Conservation (phyloP, 2,797 vertebrate genomes). For the Protosalanx chinensis region DNA sequence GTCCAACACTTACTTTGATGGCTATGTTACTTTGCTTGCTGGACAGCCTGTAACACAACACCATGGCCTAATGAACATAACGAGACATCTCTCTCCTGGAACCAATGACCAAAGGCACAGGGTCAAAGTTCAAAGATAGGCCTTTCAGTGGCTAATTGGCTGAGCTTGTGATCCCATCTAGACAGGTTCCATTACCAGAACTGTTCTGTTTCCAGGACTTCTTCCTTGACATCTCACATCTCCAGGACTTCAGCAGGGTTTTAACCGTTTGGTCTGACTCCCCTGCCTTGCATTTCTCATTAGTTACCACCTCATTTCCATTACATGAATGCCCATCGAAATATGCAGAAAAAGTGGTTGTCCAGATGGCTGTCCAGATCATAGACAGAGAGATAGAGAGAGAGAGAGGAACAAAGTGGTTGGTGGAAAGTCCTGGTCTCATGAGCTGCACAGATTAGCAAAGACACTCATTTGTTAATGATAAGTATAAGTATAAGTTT, state of each 20-base stretch:
- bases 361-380: no score
- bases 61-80: constrained; percentile 64
- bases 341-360: constrained; percentile 26
- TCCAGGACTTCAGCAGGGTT: constrained; percentile 22
- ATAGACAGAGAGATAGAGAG: constrained; percentile 1
- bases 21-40: constrained; percentile 48
- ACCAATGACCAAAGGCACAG: constrained; percentile 45
- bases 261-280: constrained; percentile 23
- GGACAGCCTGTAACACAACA: constrained; percentile 50
- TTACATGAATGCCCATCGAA: constrained; percentile 20
- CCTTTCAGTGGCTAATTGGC: constrained; percentile 69
- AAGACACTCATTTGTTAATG: no score
- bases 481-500: no score
- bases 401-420: neutral
- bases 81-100: constrained; percentile 55
- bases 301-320: constrained; percentile 20
- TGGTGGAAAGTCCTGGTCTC: no score
- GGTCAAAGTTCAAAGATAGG: constrained; percentile 59
- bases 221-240: constrained; percentile 55
- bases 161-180: constrained; percentile 58
- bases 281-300: constrained; percentile 33
- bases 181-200: constrained; percentile 55
- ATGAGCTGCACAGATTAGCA: no score
- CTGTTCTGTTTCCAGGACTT: constrained; percentile 43
- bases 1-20: constrained; percentile 47